Evolutionary conservation across 2,113 vertebrate genomes (phyloP).

Genomic region (cat (Felis catus)): DNA sequence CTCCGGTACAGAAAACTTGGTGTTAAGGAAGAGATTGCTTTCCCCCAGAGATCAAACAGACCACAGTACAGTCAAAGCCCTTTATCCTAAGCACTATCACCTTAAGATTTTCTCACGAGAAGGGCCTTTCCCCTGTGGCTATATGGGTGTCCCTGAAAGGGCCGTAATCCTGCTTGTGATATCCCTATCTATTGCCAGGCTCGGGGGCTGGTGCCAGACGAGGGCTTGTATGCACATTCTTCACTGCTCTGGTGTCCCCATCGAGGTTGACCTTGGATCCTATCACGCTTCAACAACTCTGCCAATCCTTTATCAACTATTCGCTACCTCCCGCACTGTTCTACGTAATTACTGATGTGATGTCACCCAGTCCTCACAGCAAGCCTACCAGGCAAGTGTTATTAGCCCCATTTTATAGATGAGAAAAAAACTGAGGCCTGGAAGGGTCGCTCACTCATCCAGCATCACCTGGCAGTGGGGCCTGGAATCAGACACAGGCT

Average conservation of each 20-base stretch:
- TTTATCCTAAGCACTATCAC: conserved; percentile 22
- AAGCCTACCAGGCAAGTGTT: background rate
- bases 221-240: background rate
- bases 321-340: background rate
- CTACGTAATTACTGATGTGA: too few relatives aligned
- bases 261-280: background rate
- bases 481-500: background rate
- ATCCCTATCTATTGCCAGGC: background rate
- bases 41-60: background rate
- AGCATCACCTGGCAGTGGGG: background rate
- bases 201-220: background rate
- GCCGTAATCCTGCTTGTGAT: conserved; percentile 20
- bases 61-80: background rate
- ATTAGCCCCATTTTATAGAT: background rate
- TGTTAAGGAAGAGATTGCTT: background rate
- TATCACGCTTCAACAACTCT: background rate
- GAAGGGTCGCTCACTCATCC: background rate
- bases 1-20: background rate
- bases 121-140: background rate
- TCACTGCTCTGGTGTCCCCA: background rate
- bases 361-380: background rate
- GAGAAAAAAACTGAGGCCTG: background rate
- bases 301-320: background rate
- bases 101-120: conserved; percentile 54
- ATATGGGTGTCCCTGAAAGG: conserved; percentile 33